These are phyloP conservation scores for Lagopus leucura DNA, from an alignment of 2,113 vertebrate genomes.

Conservation along the genomic window DNA sequence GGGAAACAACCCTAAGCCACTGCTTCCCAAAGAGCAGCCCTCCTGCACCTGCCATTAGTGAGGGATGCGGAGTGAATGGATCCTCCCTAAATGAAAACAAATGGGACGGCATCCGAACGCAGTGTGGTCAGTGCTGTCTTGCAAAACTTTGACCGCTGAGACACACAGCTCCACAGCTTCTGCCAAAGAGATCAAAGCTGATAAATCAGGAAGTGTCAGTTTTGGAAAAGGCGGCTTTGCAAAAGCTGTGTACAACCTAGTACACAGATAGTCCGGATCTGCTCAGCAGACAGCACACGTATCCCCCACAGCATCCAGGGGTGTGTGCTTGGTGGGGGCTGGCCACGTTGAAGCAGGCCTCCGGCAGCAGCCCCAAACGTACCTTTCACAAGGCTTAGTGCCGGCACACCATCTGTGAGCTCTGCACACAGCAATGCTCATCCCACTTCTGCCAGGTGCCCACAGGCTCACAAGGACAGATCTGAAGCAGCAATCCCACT, in stretches of 20 bases:
- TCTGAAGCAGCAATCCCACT: neutral
- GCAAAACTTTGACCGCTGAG: neutral
- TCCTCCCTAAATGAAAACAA: neutral
- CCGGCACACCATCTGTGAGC: neutral
- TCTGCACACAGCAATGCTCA: rapidly evolving
- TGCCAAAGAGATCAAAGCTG: conserved; percentile 6
- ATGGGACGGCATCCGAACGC: neutral
- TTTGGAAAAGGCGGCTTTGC: conserved; percentile 13
- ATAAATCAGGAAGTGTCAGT: conserved; percentile 4
- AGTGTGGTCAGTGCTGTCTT: neutral
- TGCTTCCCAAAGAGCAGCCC: neutral
- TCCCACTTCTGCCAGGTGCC: neutral
- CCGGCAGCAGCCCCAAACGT: neutral
- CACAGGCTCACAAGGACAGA: neutral
- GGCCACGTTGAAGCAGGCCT: neutral
- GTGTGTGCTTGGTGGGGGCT: neutral
- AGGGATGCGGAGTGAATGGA: neutral
- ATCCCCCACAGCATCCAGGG: neutral
- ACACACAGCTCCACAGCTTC: neutral
- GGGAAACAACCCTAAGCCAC: neutral
- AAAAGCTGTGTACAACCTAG: neutral
- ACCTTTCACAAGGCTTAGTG: neutral
- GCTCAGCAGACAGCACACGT: rapidly evolving
- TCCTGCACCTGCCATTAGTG: neutral
- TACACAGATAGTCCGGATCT: neutral